These are phyloP conservation scores for Oceanites oceanicus DNA, from an alignment of 2,113 vertebrate genomes.

Conservation along the genomic window DNA sequence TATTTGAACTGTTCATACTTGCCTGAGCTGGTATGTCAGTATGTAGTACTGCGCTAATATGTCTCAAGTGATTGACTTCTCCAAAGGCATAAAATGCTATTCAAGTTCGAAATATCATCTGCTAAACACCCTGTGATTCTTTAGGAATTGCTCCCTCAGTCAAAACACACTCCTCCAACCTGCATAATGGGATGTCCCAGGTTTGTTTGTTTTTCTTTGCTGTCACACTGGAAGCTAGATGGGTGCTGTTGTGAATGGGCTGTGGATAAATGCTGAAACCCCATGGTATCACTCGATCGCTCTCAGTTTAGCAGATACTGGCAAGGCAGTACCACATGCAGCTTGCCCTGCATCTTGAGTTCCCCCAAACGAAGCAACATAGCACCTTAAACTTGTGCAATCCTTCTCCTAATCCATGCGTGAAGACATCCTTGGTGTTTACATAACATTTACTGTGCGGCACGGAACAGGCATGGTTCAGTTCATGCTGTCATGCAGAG, in stretches of 20 bases:
- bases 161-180: neutral
- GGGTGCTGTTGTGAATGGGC: neutral
- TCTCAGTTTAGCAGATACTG: neutral
- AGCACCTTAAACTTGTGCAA: neutral
- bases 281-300: fast-evolving
- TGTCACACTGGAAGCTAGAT: neutral
- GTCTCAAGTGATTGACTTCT: neutral
- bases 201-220: neutral
- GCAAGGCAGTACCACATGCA: neutral
- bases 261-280: neutral
- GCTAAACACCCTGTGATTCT: neutral
- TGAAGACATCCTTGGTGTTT: neutral
- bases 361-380: neutral
- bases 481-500: neutral
- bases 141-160: neutral
- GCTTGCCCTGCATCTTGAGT: neutral
- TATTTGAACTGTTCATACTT: neutral
- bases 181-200: neutral
- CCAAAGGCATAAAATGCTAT: neutral
- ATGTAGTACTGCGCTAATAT: fast-evolving
- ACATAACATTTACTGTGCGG: neutral
- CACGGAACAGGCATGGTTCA: neutral
- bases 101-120: neutral
- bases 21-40: neutral
- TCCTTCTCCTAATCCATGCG: neutral